Conservation (phyloP, 2,797 vertebrate species). For the Choloepus didactylus region DNA sequence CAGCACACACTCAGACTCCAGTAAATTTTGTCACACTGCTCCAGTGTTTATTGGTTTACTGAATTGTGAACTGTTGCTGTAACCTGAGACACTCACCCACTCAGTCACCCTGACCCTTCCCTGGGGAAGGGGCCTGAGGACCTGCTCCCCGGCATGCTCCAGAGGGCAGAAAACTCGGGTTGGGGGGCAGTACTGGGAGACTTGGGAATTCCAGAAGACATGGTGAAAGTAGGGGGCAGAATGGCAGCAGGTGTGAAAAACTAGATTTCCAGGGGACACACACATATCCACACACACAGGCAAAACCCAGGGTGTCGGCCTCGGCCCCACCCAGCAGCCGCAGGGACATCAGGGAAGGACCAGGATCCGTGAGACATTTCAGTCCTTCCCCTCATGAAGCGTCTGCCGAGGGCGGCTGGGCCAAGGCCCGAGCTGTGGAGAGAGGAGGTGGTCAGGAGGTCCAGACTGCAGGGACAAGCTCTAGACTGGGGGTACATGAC, state of each 20-base stretch:
- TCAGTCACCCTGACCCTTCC: neutral
- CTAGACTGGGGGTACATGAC: fast-evolving
- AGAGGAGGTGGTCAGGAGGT: neutral
- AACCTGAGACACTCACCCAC: neutral
- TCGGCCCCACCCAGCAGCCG: neutral
- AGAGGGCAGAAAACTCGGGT: no score
- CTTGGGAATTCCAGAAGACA: neutral
- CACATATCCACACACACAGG: neutral
- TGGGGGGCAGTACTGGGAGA: neutral
- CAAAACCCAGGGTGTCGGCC: neutral
- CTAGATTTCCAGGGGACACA: no score
- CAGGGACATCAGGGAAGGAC: conserved; percentile 72
- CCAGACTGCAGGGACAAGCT: neutral
- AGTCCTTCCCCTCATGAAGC: conserved; percentile 78
- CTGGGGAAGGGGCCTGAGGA: neutral
- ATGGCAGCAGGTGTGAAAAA: neutral
- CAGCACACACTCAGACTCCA: neutral
- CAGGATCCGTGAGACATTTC: conserved; percentile 71
- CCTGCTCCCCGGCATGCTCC: neutral
- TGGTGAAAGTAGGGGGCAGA: fast-evolving
- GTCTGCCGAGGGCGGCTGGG: neutral
- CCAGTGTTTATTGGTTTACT: conserved; percentile 55
- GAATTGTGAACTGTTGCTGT: neutral
- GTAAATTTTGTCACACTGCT: neutral
- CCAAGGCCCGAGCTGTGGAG: conserved; percentile 65